Evolutionary conservation across 1,140 invertebrate genomes (phyloP).

Genomic region (Drosophila cardini): DNA sequence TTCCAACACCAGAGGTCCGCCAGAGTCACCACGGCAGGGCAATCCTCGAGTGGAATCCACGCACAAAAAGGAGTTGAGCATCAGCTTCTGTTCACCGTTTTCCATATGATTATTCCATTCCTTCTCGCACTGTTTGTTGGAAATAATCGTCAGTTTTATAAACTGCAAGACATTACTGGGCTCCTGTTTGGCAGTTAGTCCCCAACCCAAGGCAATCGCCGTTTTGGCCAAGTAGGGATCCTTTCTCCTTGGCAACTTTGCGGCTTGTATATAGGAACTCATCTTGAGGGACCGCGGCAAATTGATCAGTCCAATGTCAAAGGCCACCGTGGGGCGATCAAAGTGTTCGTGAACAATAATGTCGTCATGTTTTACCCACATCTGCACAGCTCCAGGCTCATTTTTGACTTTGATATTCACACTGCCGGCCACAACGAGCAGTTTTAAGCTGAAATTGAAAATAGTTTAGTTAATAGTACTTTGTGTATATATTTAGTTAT

Average conservation of each 20-base stretch:
- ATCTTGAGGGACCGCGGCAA: conserved; percentile 38
- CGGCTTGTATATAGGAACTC: conserved; percentile 12
- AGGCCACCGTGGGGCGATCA: conserved; percentile 24
- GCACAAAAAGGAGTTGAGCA: conserved; percentile 49
- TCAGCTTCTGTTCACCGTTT: conserved; percentile 17
- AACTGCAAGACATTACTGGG: conserved; percentile 37
- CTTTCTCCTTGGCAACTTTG: conserved; percentile 26
- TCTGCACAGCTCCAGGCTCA: neutral
- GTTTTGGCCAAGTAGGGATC: neutral
- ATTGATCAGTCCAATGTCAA: conserved; percentile 53
- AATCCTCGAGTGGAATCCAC: conserved; percentile 46
- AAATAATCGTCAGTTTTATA: conserved; percentile 38
- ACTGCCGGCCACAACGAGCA: conserved; percentile 36
- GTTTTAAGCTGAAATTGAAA: conserved; percentile 16
- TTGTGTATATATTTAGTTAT: too few relatives aligned
- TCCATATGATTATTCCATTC: conserved; percentile 46
- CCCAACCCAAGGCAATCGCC: conserved; percentile 56
- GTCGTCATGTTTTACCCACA: conserved; percentile 7
- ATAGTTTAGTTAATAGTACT: neutral
- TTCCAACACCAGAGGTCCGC: conserved; percentile 51
- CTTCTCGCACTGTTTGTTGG: conserved; percentile 48
- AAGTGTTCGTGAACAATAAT: conserved; percentile 42
- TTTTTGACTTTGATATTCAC: neutral
- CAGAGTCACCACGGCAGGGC: conserved; percentile 63
- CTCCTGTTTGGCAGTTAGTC: conserved; percentile 18